phyloP scores from a whole-genome alignment of 2,888 invertebrate genomes.

The Epistrophe grossulariae region DNA sequence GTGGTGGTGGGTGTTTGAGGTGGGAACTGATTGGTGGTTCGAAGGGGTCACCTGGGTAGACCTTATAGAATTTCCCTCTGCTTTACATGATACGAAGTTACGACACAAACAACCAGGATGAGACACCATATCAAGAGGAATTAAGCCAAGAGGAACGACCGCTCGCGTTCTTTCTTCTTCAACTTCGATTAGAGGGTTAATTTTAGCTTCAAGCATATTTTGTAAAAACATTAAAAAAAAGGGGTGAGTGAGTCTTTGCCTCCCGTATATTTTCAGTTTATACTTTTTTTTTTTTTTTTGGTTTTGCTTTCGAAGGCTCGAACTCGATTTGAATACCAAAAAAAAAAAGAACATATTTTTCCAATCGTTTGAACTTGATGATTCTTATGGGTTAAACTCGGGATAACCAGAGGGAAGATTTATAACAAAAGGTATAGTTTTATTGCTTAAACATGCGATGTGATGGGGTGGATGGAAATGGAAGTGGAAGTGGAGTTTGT shows the following conservation, averaged over 20 bases:
- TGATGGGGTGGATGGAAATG: conserved; percentile 1
- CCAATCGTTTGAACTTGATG: conserved; percentile 44
- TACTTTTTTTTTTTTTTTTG: not conserved
- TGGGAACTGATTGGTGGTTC: conserved; percentile 68
- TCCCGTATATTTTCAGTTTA: conserved; percentile 8
- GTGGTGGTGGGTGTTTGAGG: conserved; percentile 19
- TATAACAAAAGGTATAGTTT: conserved; percentile 33
- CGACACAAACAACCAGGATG: conserved; percentile 15
- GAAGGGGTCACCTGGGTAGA: conserved; percentile 57
- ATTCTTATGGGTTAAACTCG: conserved; percentile 10
- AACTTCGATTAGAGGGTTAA: conserved; percentile 69
- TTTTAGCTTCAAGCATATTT: conserved; percentile 65
- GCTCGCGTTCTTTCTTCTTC: conserved; percentile 55
- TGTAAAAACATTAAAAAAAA: not conserved
- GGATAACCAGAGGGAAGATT: conserved; percentile 48
- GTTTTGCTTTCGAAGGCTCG: conserved; percentile 25
- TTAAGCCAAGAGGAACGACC: conserved; percentile 50
- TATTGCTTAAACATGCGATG: conserved; percentile 1
- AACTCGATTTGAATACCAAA: conserved; percentile 30
- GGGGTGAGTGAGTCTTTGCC: conserved; percentile 20
- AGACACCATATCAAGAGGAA: conserved; percentile 27
- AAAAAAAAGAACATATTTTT: conserved; percentile 22
- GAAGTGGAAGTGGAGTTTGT: not conserved
- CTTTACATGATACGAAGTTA: conserved; percentile 18
- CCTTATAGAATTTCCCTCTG: conserved; percentile 48